Conservation (phyloP, 2,113 vertebrate genomes). For the Pseudorhombus dupliciocellatus region DNA sequence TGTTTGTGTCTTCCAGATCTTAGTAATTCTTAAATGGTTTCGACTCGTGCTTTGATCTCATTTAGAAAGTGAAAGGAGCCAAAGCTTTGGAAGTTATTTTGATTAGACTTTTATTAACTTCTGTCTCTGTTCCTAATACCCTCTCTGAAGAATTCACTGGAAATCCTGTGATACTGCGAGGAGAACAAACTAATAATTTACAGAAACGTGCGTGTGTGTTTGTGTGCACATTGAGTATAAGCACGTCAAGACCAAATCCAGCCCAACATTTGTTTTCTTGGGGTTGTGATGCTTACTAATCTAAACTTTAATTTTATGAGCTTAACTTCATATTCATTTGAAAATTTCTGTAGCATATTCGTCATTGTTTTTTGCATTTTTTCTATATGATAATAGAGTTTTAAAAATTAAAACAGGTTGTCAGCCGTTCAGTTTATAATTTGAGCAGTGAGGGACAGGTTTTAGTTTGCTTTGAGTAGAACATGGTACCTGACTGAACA, state of each 20-base stretch:
- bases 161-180: constrained; percentile 52
- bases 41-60: constrained; percentile 81
- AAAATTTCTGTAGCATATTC: too few species aligned
- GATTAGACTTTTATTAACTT: constrained; percentile 81
- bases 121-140: constrained; percentile 58
- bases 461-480: neutral
- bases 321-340: neutral
- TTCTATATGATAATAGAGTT: too few species aligned
- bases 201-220: constrained; percentile 13
- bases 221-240: neutral
- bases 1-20: constrained; percentile 74
- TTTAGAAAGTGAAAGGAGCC: constrained; percentile 77
- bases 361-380: too few species aligned
- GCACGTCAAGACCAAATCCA: constrained; percentile 13
- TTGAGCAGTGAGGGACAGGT: neutral
- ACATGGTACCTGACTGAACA: neutral
- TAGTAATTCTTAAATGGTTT: constrained; percentile 80
- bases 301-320: neutral
- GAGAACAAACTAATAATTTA: constrained; percentile 53
- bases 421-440: too few species aligned
- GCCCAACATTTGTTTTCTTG: neutral
- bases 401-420: neutral
- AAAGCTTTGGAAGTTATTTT: constrained; percentile 83
- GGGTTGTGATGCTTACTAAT: neutral
- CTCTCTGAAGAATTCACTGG: constrained; percentile 73